A percentile compares a stretch with the other conserved stretches of the same genome.
Evolutionary conservation across 2,888 invertebrate genomes (phyloP).

Genomic region (Phaonia tiefii): DNA sequence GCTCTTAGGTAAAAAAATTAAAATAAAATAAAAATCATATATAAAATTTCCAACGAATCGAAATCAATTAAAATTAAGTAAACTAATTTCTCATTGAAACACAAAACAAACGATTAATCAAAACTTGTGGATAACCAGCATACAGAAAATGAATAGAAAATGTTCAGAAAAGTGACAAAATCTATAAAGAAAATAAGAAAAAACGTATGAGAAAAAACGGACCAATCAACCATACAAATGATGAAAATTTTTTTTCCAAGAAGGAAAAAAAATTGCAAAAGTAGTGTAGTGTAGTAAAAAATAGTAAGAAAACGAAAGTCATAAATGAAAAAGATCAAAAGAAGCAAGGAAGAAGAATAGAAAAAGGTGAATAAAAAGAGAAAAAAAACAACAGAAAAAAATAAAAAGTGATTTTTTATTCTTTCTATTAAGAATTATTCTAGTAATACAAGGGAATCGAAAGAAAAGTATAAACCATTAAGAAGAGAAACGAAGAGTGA

Average conservation of each 20-base stretch:
- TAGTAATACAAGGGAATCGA: constrained; percentile 9
- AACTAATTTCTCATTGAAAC: constrained; percentile 49
- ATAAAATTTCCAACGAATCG: constrained; percentile 63
- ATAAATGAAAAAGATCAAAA: neutral
- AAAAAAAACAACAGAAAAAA: constrained; percentile 53
- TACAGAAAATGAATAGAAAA: constrained; percentile 36
- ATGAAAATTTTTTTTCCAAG: constrained; percentile 64
- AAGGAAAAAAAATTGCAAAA: constrained; percentile 66
- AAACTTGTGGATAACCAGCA: constrained; percentile 17
- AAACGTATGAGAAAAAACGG: constrained; percentile 37
- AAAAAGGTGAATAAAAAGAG: constrained; percentile 64
- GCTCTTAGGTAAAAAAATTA: constrained; percentile 74
- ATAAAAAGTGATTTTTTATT: constrained; percentile 61
- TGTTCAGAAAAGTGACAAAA: constrained; percentile 54
- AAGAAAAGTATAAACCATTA: constrained; percentile 14
- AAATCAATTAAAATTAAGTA: constrained; percentile 62
- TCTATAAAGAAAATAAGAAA: constrained; percentile 54
- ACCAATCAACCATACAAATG: constrained; percentile 22
- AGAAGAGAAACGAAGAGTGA: constrained; percentile 43
- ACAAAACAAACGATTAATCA: constrained; percentile 38
- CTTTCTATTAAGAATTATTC: constrained; percentile 33
- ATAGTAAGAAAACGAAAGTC: constrained; percentile 64
- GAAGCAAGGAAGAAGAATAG: constrained; percentile 21
- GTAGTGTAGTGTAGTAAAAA: constrained; percentile 68
- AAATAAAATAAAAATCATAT: constrained; percentile 65